Percentiles rank a stretch among this genome's conserved stretches.
Evolutionary conservation across 2,113 vertebrate species (phyloP).

Genomic region (Haliaeetus leucogaster): DNA sequence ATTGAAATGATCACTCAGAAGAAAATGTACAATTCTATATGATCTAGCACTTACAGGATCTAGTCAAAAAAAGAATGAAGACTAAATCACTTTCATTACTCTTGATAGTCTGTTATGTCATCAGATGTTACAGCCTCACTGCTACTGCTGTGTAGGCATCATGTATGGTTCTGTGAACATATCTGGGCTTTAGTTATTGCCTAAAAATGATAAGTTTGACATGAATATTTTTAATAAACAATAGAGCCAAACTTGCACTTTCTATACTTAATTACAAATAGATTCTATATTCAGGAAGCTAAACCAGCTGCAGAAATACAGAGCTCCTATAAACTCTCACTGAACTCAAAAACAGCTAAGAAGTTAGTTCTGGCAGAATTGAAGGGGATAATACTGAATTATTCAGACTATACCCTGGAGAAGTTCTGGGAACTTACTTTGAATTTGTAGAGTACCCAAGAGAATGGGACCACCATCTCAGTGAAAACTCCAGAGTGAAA

Average conservation of each 20-base stretch:
- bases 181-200: neutral
- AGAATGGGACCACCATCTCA: neutral
- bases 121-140: neutral
- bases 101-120: neutral
- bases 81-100: neutral
- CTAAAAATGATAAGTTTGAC: neutral
- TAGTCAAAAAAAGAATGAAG: neutral
- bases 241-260: neutral
- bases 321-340: neutral
- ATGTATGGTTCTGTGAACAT: neutral
- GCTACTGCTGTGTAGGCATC: neutral
- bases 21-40: neutral
- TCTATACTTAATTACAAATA: neutral
- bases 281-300: neutral
- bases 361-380: neutral
- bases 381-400: neutral
- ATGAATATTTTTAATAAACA: neutral
- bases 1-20: neutral
- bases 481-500: neutral
- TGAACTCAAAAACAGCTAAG: neutral
- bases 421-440: neutral
- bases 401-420: neutral
- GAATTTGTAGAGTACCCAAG: neutral
- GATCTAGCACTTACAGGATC: neutral
- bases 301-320: neutral